Percentiles rank a stretch among this genome's conserved stretches.
These are phyloP conservation scores for Gnathonemus longibarbis DNA, from an alignment of 2,113 vertebrate species.

Conservation along the genomic window DNA sequence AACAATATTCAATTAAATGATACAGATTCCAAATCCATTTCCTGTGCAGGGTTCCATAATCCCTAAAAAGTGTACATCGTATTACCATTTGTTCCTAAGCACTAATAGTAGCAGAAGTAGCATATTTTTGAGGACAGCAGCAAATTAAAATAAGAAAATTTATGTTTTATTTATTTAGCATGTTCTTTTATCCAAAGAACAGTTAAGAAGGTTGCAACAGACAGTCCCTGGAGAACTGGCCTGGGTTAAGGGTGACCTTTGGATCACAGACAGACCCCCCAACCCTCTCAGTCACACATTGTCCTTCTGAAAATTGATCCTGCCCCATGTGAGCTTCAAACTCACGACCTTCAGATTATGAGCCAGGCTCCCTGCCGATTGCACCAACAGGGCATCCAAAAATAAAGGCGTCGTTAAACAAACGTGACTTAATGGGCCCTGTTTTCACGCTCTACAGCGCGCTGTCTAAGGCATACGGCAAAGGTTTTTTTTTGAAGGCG, in stretches of 20 bases:
- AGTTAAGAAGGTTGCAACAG: not conserved
- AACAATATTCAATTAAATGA: slow-evolving; percentile 24
- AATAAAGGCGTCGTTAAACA: not conserved
- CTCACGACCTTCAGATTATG: not conserved
- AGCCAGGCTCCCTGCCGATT: not conserved
- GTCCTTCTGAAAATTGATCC: not conserved
- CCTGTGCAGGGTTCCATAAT: not conserved
- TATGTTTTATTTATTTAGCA: not conserved
- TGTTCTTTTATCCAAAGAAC: not conserved
- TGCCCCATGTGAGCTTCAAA: not conserved
- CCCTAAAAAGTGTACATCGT: slow-evolving; percentile 21
- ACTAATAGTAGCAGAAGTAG: slow-evolving; percentile 14
- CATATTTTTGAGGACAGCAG: slow-evolving; percentile 25
- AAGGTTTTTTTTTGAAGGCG: not conserved
- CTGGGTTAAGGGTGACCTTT: not conserved
- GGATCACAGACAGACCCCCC: not conserved
- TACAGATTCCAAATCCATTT: slow-evolving; percentile 6
- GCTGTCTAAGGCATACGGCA: not conserved
- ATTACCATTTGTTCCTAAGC: slow-evolving; percentile 35
- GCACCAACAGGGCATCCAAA: not conserved
- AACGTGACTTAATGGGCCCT: not conserved
- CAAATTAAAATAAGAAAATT: slow-evolving; percentile 15
- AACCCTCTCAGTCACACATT: not conserved
- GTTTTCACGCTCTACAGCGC: not conserved
- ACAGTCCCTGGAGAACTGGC: not conserved